Evolutionary conservation across 1,140 invertebrate genomes (phyloP).

Genomic region (Mya arenaria): DNA sequence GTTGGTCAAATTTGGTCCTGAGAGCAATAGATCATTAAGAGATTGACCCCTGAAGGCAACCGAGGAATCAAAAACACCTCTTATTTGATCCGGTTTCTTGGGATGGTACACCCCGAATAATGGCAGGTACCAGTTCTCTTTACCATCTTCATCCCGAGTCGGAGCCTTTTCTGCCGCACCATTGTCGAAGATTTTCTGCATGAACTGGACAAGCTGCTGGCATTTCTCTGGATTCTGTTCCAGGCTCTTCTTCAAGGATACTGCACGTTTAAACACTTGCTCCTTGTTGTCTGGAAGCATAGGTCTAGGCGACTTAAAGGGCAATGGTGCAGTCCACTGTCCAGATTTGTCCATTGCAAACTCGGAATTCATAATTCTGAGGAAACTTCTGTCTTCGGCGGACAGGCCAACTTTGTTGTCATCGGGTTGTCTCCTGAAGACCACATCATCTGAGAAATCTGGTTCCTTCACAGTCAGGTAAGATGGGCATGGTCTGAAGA

Average conservation of each 20-base stretch:
- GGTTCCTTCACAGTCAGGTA: not conserved
- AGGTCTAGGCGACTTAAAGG: conserved; percentile 4
- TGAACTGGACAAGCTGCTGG: conserved; percentile 30
- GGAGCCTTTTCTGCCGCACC: conserved; percentile 7
- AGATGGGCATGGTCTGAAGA: conserved; percentile 34
- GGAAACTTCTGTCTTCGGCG: conserved; percentile 43
- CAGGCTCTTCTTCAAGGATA: not conserved
- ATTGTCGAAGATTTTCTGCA: conserved; percentile 7
- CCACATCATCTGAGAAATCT: not conserved
- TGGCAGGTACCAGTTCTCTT: too few species aligned
- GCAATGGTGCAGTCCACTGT: conserved; percentile 46
- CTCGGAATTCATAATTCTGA: conserved; percentile 49
- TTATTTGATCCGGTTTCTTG: conserved; percentile 46
- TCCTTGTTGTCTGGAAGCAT: conserved; percentile 28
- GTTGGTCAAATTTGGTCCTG: conserved; percentile 77
- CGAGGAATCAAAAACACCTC: conserved; percentile 44
- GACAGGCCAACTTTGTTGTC: conserved; percentile 45
- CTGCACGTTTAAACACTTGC: conserved; percentile 5
- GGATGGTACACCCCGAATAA: conserved; percentile 55
- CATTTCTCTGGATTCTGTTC: conserved; percentile 17
- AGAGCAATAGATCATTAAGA: conserved; percentile 54
- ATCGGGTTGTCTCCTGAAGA: conserved; percentile 22
- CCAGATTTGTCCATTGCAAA: conserved; percentile 9
- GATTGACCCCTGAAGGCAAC: not conserved
- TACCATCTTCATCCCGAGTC: not conserved